Evolutionary conservation across 2,113 vertebrate genomes (phyloP).

Genomic region (Elachura formosa): DNA sequence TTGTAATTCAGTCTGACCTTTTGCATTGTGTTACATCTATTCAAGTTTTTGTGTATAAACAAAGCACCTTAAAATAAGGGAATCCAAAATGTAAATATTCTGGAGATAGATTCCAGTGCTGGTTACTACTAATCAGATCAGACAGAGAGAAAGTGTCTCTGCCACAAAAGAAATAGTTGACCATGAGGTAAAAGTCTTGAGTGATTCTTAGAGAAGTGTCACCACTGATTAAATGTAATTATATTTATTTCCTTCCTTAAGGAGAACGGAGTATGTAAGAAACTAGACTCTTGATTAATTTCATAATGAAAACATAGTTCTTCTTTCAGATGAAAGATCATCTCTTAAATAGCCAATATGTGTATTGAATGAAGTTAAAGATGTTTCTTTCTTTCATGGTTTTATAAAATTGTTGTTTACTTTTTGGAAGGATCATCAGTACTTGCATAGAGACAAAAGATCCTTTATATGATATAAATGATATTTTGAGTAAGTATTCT

Average conservation of each 20-base stretch:
- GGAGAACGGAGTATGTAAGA: background rate
- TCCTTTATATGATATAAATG: slow-evolving; percentile 31
- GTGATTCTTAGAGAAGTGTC: background rate
- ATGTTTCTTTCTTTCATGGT: slow-evolving; percentile 26
- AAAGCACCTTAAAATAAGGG: background rate
- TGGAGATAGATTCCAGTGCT: background rate
- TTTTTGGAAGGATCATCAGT: slow-evolving; percentile 26
- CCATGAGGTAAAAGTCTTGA: background rate
- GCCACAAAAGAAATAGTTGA: background rate
- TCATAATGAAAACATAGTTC: background rate
- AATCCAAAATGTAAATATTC: background rate
- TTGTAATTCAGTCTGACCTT: background rate
- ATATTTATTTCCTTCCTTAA: background rate
- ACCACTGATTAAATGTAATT: background rate
- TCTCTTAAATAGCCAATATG: slow-evolving; percentile 6
- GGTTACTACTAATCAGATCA: background rate
- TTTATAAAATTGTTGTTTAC: slow-evolving; percentile 54
- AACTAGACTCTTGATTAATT: slow-evolving; percentile 10
- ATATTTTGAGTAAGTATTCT: slow-evolving; percentile 54
- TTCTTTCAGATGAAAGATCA: slow-evolving; percentile 18
- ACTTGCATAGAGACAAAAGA: slow-evolving; percentile 33
- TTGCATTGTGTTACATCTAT: background rate
- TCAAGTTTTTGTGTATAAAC: background rate
- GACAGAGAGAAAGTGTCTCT: background rate
- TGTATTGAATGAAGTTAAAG: slow-evolving; percentile 35